Evolutionary conservation across 2,113 vertebrate species (phyloP).

Genomic region (Felis chaus): DNA sequence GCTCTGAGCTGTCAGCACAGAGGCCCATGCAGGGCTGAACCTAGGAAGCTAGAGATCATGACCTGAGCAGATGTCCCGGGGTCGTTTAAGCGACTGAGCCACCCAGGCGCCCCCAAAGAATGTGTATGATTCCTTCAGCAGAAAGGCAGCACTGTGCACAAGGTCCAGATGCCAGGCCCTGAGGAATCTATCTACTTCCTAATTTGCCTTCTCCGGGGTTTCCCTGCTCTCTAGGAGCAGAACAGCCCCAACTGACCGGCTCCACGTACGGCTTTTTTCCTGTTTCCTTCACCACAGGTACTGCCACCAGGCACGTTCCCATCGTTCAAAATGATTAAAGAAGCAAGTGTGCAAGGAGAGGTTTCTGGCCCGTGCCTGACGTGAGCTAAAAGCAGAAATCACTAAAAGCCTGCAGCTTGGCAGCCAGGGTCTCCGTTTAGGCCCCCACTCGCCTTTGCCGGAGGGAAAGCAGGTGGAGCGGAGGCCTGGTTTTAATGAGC

Average conservation of each 20-base stretch:
- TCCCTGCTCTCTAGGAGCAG: not conserved
- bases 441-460: not conserved
- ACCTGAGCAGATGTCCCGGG: too few species aligned
- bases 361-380: not conserved
- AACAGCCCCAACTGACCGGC: not conserved
- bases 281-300: not conserved
- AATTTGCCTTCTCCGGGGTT: not conserved
- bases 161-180: fast-evolving
- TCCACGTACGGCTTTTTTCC: not conserved
- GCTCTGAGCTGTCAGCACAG: too few species aligned
- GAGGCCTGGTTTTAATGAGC: not conserved
- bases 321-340: not conserved
- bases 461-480: not conserved
- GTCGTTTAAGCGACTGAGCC: too few species aligned
- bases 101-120: too few species aligned
- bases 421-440: not conserved
- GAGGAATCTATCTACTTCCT: not conserved
- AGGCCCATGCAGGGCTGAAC: too few species aligned
- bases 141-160: too few species aligned
- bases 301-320: not conserved
- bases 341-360: not conserved
- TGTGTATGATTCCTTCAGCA: not conserved
- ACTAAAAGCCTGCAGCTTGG: not conserved
- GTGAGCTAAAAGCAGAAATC: not conserved
- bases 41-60: too few species aligned